Conservation (phyloP, 2,888 invertebrate genomes). For the Hermaeophaga mercurialis region DNA sequence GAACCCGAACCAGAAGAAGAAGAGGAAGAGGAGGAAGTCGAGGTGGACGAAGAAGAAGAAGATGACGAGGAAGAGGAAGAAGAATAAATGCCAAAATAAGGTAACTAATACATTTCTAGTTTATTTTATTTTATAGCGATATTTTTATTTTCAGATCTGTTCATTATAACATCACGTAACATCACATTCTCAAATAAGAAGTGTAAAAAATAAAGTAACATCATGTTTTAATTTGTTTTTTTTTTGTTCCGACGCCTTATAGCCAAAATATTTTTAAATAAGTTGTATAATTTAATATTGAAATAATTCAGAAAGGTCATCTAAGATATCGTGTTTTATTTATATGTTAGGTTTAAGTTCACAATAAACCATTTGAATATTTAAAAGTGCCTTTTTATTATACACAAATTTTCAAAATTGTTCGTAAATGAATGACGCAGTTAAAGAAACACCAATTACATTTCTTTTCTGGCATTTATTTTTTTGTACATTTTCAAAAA, state of each 20-base stretch:
- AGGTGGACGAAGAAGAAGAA: constrained; percentile 77
- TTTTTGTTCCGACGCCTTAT: constrained; percentile 47
- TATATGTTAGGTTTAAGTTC: constrained; percentile 37
- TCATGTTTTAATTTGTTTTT: constrained; percentile 35
- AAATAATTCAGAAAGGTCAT: constrained; percentile 26
- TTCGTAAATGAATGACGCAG: too few species aligned
- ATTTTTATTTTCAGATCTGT: constrained; percentile 34
- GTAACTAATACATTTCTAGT: background rate
- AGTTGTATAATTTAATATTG: constrained; percentile 54
- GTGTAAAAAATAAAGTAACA: constrained; percentile 20
- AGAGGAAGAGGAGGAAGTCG: constrained; percentile 72
- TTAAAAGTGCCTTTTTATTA: constrained; percentile 8
- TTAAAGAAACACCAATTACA: too few species aligned
- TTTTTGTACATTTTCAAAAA: too few species aligned
- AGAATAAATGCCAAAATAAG: constrained; percentile 39
- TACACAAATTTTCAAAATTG: too few species aligned
- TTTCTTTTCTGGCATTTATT: too few species aligned
- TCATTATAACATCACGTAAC: constrained; percentile 34
- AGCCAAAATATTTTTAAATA: constrained; percentile 47
- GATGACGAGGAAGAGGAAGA: constrained; percentile 75
- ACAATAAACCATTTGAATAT: constrained; percentile 34
- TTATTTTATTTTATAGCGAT: background rate
- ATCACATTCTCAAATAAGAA: constrained; percentile 35
- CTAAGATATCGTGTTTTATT: constrained; percentile 35
- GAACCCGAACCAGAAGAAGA: constrained; percentile 77